These are phyloP conservation scores for Chaenodraco wilsoni DNA, from an alignment of 2,797 vertebrate genomes.

Conservation along the genomic window DNA sequence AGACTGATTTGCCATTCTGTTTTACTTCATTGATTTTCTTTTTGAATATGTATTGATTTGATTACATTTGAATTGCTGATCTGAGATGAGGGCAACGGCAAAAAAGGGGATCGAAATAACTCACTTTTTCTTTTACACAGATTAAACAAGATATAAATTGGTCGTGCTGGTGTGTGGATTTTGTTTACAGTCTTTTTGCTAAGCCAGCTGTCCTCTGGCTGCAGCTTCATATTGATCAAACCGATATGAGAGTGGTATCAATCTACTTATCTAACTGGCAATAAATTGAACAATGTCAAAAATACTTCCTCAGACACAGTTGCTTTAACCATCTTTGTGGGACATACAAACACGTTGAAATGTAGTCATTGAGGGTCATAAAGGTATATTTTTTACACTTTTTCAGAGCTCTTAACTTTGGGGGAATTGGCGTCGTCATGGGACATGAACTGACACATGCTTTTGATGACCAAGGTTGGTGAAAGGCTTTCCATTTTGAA, in stretches of 20 bases:
- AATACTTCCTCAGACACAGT: no score
- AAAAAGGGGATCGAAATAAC: not conserved
- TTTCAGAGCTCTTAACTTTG: constrained; percentile 94
- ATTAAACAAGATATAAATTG: no score
- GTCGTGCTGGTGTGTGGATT: no score
- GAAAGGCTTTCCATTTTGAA: not conserved
- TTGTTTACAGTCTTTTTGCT: no score
- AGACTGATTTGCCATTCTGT: not conserved
- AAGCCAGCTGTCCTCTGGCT: no score
- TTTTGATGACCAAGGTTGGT: constrained; percentile 98
- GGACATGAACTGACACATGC: constrained; percentile 97
- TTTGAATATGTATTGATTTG: not conserved
- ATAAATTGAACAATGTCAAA: no score
- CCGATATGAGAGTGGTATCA: no score
- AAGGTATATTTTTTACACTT: not conserved
- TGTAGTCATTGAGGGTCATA: not conserved
- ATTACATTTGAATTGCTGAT: not conserved
- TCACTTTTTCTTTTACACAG: no score
- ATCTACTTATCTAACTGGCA: no score
- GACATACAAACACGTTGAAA: no score
- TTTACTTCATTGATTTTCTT: not conserved
- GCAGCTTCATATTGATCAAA: no score
- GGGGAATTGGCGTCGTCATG: constrained; percentile 96
- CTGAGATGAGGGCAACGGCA: not conserved
- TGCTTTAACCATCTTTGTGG: no score